phyloP scores from a whole-genome alignment of 2,888 invertebrate species.

The Standfussiana lucernea region DNA sequence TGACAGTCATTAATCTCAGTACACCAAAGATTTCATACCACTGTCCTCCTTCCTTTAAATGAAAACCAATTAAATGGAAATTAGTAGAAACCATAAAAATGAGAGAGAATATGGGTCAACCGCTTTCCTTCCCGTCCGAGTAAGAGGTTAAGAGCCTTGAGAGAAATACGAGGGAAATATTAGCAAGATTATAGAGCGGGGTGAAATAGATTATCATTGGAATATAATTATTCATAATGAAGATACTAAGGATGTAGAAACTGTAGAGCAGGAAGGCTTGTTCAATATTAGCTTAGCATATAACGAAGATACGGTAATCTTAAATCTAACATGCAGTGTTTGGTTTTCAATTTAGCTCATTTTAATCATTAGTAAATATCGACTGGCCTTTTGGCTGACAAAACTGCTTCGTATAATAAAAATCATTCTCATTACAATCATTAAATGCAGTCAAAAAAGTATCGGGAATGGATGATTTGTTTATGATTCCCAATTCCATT shows the following conservation, averaged over 20 bases:
- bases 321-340: no score
- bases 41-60: not conserved
- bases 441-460: no score
- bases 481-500: no score
- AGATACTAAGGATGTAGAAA: not conserved
- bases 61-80: not conserved
- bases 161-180: conserved; percentile 7
- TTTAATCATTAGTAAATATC: no score
- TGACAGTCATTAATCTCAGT: not conserved
- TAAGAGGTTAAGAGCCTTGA: conserved; percentile 5
- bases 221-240: conserved; percentile 22
- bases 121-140: conserved; percentile 16
- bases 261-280: not conserved
- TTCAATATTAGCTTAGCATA: no score
- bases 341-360: no score
- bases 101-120: not conserved
- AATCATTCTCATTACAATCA: no score
- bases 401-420: no score
- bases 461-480: no score
- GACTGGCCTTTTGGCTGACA: no score
- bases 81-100: not conserved
- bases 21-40: not conserved
- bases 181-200: not conserved
- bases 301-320: no score
- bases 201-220: not conserved